A percentile compares a stretch with the other conserved stretches of the same genome.
phyloP scores from a whole-genome alignment of 2,888 invertebrate genomes.

The Eilema sororculum region DNA sequence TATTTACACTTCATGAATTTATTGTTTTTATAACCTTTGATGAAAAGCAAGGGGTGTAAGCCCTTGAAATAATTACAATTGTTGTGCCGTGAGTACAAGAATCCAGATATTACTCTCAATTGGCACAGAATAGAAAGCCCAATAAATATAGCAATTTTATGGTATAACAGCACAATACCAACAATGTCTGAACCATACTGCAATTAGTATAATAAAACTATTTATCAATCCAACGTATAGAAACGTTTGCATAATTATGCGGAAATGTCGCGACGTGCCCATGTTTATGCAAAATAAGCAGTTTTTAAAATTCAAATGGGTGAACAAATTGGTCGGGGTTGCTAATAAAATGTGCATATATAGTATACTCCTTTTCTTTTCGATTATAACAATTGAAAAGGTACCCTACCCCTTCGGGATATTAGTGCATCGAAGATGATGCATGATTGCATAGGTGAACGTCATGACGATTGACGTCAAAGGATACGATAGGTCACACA shows the following conservation, averaged over 20 bases:
- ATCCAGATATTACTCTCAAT: not conserved
- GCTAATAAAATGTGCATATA: slow-evolving; percentile 30
- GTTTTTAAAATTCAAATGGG: slow-evolving; percentile 65
- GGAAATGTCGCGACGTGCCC: slow-evolving; percentile 70
- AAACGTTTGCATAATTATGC: slow-evolving; percentile 64
- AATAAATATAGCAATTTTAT: slow-evolving; percentile 68
- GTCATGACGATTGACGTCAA: not conserved
- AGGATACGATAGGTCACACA: not conserved
- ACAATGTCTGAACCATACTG: slow-evolving; percentile 54
- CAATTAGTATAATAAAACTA: slow-evolving; percentile 80
- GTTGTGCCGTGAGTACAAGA: not conserved
- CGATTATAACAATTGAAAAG: not conserved
- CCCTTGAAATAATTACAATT: not conserved
- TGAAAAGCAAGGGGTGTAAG: not conserved
- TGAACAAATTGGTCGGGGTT: slow-evolving; percentile 63
- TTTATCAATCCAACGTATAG: slow-evolving; percentile 74
- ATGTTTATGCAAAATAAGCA: slow-evolving; percentile 81
- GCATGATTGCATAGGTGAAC: not conserved
- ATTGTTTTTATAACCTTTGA: not conserved
- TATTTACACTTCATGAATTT: not conserved
- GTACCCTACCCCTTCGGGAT: not conserved
- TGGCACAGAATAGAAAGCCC: slow-evolving; percentile 8
- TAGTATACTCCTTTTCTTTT: not conserved
- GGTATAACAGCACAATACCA: slow-evolving; percentile 63
- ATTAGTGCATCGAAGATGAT: too few relatives aligned